Conservation (phyloP, 2,113 vertebrate genomes). For the Procavia capensis region DNA sequence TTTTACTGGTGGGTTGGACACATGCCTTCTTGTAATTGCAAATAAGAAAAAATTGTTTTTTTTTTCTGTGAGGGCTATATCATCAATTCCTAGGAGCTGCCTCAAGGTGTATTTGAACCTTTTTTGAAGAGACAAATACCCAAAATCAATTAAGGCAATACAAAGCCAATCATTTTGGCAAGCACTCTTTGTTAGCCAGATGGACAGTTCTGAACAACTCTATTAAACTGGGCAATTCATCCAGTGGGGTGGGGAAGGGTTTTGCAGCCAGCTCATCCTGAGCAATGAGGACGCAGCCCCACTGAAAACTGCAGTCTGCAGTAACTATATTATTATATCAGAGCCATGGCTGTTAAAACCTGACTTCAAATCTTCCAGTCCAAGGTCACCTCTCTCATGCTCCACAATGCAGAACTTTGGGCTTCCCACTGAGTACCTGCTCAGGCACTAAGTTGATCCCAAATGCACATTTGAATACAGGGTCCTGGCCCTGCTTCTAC, state of each 20-base stretch:
- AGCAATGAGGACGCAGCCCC: not conserved
- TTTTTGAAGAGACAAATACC: constrained; percentile 27
- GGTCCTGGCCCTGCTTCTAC: not conserved
- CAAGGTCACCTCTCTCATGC: not conserved
- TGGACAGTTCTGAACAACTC: constrained; percentile 17
- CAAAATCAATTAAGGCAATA: constrained; percentile 25
- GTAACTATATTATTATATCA: not conserved
- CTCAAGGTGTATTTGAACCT: not conserved
- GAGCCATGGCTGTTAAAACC: not conserved
- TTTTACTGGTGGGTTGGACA: constrained; percentile 8
- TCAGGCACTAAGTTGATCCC: not conserved
- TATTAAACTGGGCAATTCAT: not conserved
- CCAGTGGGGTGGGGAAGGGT: not conserved
- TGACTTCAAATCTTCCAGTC: not conserved
- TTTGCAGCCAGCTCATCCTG: not conserved
- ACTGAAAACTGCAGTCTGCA: not conserved
- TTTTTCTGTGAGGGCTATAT: not conserved
- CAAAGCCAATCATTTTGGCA: not conserved
- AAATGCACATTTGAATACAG: not conserved
- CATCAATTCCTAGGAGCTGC: not conserved
- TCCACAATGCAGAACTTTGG: not conserved
- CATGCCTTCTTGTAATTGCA: not conserved
- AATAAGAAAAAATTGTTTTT: not conserved
- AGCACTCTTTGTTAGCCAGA: not conserved
- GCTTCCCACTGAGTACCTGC: not conserved